These are phyloP conservation scores for Rhodeus uyekii DNA, from an alignment of 2,797 vertebrate genomes.

Conservation along the genomic window DNA sequence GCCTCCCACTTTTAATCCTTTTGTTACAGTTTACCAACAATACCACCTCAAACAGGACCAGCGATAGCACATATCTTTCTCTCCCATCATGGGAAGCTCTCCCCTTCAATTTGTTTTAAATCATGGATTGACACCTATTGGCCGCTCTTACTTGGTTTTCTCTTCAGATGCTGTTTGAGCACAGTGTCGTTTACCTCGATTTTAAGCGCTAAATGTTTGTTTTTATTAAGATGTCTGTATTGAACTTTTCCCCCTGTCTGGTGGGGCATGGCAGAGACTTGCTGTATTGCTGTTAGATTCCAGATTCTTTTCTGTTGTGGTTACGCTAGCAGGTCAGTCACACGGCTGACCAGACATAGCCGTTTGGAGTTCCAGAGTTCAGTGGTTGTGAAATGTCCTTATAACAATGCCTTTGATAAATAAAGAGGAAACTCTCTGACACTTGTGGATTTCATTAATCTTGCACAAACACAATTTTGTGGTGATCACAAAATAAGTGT, in stretches of 20 bases:
- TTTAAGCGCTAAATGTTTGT: constrained; percentile 55
- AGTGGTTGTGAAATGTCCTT: constrained; percentile 75
- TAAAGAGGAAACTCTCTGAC: constrained; percentile 57
- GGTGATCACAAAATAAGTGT: too few relatives aligned
- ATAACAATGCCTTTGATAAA: constrained; percentile 72
- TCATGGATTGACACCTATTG: constrained; percentile 55
- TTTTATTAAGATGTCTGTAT: constrained; percentile 57
- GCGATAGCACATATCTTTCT: constrained; percentile 23
- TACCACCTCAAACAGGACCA: constrained; percentile 53
- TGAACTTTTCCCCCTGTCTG: constrained; percentile 25
- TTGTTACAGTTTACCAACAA: constrained; percentile 44
- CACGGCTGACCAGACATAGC: constrained; percentile 50
- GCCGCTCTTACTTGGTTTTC: constrained; percentile 37
- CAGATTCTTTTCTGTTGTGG: constrained; percentile 40
- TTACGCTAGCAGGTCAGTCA: constrained; percentile 52
- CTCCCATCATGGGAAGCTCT: constrained; percentile 29
- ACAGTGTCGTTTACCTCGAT: constrained; percentile 59
- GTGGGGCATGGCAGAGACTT: constrained; percentile 35
- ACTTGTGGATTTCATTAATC: not conserved
- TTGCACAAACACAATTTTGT: not conserved
- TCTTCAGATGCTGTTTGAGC: constrained; percentile 48
- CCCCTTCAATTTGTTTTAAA: constrained; percentile 69
- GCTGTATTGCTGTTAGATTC: constrained; percentile 46
- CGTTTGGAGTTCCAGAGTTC: constrained; percentile 62
- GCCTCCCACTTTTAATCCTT: constrained; percentile 15